Conservation (phyloP, 2,797 vertebrate species). For the Hoplostethus mediterraneus region DNA sequence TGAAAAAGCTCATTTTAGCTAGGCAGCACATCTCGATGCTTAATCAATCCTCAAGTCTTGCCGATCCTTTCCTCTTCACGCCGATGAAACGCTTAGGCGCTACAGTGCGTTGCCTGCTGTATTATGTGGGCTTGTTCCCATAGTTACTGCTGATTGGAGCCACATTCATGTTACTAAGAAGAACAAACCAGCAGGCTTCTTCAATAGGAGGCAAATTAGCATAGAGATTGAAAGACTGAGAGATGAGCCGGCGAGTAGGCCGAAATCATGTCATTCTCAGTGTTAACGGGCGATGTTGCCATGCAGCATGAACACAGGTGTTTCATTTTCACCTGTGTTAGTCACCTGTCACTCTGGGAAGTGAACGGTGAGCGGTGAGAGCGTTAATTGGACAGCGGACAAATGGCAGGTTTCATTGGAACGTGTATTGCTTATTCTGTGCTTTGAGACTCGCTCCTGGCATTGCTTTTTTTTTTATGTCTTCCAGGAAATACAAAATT, state of each 20-base stretch:
- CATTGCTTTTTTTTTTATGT: not conserved
- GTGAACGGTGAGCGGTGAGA: conserved; percentile 23
- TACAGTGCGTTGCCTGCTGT: conserved; percentile 32
- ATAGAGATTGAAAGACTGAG: conserved; percentile 60
- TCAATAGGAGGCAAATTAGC: conserved; percentile 56
- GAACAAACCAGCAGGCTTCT: conserved; percentile 44
- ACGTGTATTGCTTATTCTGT: not conserved
- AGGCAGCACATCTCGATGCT: not conserved
- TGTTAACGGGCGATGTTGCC: conserved; percentile 36
- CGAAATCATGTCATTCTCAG: conserved; percentile 17
- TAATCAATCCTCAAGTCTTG: conserved; percentile 19
- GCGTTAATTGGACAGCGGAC: not conserved
- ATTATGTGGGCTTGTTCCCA: conserved; percentile 52
- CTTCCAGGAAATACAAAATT: too few relatives aligned
- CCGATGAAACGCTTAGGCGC: conserved; percentile 26
- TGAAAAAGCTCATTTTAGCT: conserved; percentile 20
- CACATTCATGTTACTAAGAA: conserved; percentile 67
- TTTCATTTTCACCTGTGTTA: conserved; percentile 56
- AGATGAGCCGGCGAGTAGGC: conserved; percentile 1
- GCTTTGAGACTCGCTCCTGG: not conserved
- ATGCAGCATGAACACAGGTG: conserved; percentile 42
- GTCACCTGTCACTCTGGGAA: conserved; percentile 6
- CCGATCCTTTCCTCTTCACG: conserved; percentile 18
- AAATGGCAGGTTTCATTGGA: conserved; percentile 4
- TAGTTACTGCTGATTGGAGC: conserved; percentile 59